Percentiles rank a stretch among this genome's conserved stretches.
These are phyloP conservation scores for Hymenopus coronatus DNA, from an alignment of 2,888 invertebrate species.

Conservation along the genomic window DNA sequence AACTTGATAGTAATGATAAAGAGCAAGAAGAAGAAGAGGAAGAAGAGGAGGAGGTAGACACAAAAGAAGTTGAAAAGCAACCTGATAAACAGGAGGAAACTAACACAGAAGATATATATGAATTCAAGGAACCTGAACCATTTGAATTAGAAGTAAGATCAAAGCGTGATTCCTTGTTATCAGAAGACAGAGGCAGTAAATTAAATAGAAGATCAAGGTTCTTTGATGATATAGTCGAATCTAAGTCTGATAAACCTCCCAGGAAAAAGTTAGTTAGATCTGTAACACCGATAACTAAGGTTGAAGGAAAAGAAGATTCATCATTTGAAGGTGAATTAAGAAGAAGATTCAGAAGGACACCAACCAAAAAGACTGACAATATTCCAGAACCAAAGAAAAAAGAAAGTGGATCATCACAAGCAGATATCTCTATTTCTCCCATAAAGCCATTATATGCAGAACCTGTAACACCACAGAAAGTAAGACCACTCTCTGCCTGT, in stretches of 20 bases:
- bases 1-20: slow-evolving; percentile 3
- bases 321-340: slow-evolving; percentile 35
- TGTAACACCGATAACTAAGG: slow-evolving; percentile 14
- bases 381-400: slow-evolving; percentile 6
- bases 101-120: slow-evolving; percentile 66
- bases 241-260: slow-evolving; percentile 42
- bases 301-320: slow-evolving; percentile 37
- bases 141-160: slow-evolving; percentile 75
- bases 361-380: slow-evolving; percentile 40
- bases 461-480: slow-evolving; percentile 26
- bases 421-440: slow-evolving; percentile 29
- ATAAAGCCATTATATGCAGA: neutral
- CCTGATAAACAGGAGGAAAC: slow-evolving; percentile 34
- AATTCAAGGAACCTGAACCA: slow-evolving; percentile 86
- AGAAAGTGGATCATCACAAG: slow-evolving; percentile 27
- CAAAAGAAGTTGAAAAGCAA: slow-evolving; percentile 38
- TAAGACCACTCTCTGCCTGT: slow-evolving; percentile 38
- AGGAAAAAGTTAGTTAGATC: slow-evolving; percentile 44
- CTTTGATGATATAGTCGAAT: slow-evolving; percentile 22
- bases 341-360: slow-evolving; percentile 41
- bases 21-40: slow-evolving; percentile 26
- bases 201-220: slow-evolving; percentile 17
- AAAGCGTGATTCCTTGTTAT: slow-evolving; percentile 20
- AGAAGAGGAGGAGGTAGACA: slow-evolving; percentile 33
- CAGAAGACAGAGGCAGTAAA: slow-evolving; percentile 5